Conservation (phyloP, 2,113 vertebrate species). For the Prolemur simus region DNA sequence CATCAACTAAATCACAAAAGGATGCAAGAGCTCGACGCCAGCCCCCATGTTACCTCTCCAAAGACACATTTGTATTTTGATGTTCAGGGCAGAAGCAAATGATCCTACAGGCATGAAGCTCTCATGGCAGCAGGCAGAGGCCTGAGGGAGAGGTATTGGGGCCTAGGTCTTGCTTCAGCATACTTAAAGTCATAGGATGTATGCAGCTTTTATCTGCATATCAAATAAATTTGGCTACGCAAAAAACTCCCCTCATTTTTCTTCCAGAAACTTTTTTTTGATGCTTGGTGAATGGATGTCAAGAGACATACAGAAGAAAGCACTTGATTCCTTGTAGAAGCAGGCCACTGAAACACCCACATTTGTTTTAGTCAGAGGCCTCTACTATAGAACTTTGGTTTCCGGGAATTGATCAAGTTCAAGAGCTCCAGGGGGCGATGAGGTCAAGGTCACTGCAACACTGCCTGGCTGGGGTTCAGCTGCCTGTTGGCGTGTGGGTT, state of each 20-base stretch:
- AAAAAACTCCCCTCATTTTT: not conserved
- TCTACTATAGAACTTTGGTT: not conserved
- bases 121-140: not conserved
- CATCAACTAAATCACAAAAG: not conserved
- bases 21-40: not conserved
- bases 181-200: not conserved
- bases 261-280: not conserved
- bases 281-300: not conserved
- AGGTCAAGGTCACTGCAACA: conserved; percentile 51
- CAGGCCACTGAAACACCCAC: not conserved
- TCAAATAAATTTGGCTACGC: not conserved
- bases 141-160: accelerated
- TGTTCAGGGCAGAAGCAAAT: not conserved
- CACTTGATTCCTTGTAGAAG: not conserved
- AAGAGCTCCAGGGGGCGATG: not conserved
- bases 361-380: conserved; percentile 1
- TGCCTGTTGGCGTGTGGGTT: conserved; percentile 23
- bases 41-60: not conserved
- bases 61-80: not conserved
- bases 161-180: accelerated
- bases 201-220: not conserved
- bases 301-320: conserved; percentile 28
- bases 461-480: not conserved
- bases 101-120: not conserved
- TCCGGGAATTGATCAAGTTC: conserved; percentile 32